Percentiles rank a stretch among this genome's conserved stretches.
Evolutionary conservation across 2,888 invertebrate species (phyloP).

Genomic region (Pterostichus madidus): DNA sequence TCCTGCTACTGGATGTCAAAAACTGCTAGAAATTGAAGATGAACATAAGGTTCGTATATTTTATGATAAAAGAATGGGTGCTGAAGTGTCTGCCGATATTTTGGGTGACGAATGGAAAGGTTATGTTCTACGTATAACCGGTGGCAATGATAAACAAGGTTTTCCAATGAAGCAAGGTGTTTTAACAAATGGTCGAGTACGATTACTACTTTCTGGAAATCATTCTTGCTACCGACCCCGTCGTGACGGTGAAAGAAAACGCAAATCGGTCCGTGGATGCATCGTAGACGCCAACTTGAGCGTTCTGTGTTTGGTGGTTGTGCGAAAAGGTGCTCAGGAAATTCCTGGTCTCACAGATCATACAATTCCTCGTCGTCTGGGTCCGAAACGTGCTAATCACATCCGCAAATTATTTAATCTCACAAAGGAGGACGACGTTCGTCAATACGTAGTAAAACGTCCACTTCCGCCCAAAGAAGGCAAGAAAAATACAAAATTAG

Average conservation of each 20-base stretch:
- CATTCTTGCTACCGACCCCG: constrained; percentile 96
- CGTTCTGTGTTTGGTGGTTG: constrained; percentile 93
- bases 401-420: constrained; percentile 89
- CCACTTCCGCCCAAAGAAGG: constrained; percentile 81
- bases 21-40: constrained; percentile 97
- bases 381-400: constrained; percentile 88
- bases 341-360: constrained; percentile 87
- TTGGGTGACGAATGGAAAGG: constrained; percentile 99
- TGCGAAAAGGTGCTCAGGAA: constrained; percentile 94
- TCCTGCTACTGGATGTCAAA: constrained; percentile 99
- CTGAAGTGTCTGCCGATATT: constrained; percentile 94
- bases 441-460: constrained; percentile 87
- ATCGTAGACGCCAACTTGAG: constrained; percentile 98
- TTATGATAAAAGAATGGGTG: constrained; percentile 98
- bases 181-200: constrained; percentile 95
- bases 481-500: constrained; percentile 78
- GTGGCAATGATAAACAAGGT: constrained; percentile 99
- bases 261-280: constrained; percentile 98
- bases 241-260: constrained; percentile 95
- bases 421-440: constrained; percentile 87
- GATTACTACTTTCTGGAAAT: constrained; percentile 94
- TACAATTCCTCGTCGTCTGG: constrained; percentile 86
- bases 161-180: constrained; percentile 99
- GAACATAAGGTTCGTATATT: constrained; percentile 98
- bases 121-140: constrained; percentile 94